Evolutionary conservation across 1,140 invertebrate species (phyloP), one percentile per base, ranked within the genome.

Genomic region (fruit fly (Drosophila melanogaster)): DNA sequence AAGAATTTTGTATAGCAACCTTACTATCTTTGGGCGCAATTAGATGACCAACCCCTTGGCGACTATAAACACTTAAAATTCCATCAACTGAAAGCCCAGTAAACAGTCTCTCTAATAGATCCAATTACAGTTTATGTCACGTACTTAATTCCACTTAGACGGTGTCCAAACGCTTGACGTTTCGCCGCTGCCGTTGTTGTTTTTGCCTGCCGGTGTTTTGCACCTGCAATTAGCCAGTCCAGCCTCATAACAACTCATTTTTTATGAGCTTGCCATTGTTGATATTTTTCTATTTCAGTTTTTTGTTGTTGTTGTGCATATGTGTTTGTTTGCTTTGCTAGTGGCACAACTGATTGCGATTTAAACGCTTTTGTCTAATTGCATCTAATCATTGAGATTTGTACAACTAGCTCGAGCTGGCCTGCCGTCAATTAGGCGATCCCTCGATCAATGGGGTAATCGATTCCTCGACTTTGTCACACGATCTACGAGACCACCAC

Each of bases 61-160:
- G 41, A 56, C 22, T 70, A 55, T 55, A 75, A 56, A 57, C 55
- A 74, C 70, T 70, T 70, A 70, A 75, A 79, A 79, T 80, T 75
- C 59, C 57, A 57, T 62, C 43, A 43, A 41, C 30, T 64, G 53
- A 46, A 66, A 57, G 47, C 57, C 54, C 51, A 59, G 54, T 67
- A 76, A 76, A 61, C 70, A 74, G 61, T 54, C 65, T 67, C 73
- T 85, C 81, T 85, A 85, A 85, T 85, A 74, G 81, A 64, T 79
- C 76, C 83, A 87, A 87, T 87, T 87, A 87, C 60, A 76, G 66
- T 87, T 79, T 87, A 59, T 87, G 83, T 87, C 83, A 87, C 83
- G 83, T 87, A 87, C 79, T 87, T 83, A 87, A 87, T 79, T 79
- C 79, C 83, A 87, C 80, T 86, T 86, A 86, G 70, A 64, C 44